phyloP scores from a whole-genome alignment of 1,140 invertebrate genomes.

The Trinorchestia longiramus region DNA sequence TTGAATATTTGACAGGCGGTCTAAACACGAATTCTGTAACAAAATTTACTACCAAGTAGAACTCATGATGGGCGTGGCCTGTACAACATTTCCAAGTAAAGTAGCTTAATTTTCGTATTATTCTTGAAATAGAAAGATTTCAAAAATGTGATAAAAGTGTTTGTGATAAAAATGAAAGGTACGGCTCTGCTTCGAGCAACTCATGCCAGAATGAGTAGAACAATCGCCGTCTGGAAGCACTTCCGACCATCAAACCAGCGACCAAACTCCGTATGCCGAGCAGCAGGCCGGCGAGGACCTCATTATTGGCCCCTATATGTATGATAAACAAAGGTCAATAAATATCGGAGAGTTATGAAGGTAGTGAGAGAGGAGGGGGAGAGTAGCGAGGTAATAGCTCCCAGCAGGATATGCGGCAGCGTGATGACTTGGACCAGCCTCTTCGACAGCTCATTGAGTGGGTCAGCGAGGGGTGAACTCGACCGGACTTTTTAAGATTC shows the following conservation, averaged over 20 bases:
- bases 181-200: too few species aligned
- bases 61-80: too few species aligned
- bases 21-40: neutral
- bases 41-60: neutral
- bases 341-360: slow-evolving; percentile 20
- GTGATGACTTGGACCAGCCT: neutral
- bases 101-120: neutral
- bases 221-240: neutral
- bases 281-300: neutral
- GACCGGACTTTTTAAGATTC: neutral
- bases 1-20: neutral
- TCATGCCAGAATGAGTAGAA: neutral
- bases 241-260: neutral
- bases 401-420: neutral
- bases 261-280: too few species aligned
- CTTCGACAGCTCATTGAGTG: neutral
- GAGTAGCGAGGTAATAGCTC: neutral
- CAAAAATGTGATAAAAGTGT: too few species aligned
- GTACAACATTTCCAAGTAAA: neutral
- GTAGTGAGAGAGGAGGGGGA: neutral
- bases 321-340: slow-evolving; percentile 41
- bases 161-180: too few species aligned
- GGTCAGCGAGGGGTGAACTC: neutral
- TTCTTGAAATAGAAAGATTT: neutral
- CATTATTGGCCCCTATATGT: neutral